Percentiles rank a stretch among this genome's conserved stretches.
These are phyloP conservation scores for Samia ricini DNA, from an alignment of 1,140 invertebrate genomes.

Conservation along the genomic window DNA sequence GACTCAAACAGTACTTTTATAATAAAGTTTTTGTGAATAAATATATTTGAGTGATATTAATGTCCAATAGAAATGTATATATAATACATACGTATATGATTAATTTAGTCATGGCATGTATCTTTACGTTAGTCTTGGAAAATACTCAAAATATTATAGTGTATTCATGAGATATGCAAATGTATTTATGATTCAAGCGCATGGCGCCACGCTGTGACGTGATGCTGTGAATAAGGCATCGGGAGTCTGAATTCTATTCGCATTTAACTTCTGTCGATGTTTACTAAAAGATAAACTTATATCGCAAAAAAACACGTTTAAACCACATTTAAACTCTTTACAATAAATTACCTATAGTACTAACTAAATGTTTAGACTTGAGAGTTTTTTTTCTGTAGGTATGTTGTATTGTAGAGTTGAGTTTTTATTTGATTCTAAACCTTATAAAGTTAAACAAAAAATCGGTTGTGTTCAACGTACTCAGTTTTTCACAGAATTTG, in stretches of 20 bases:
- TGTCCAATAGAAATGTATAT: too few species aligned
- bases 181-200: slow-evolving; percentile 27
- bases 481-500: too few species aligned
- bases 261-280: background rate
- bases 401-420: too few species aligned
- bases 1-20: too few species aligned
- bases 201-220: background rate
- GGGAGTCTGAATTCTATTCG: background rate
- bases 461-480: too few species aligned
- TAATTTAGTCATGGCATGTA: too few species aligned
- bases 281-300: background rate
- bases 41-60: too few species aligned
- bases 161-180: slow-evolving; percentile 23
- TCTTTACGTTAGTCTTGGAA: background rate
- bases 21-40: too few species aligned
- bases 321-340: background rate
- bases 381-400: too few species aligned
- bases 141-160: background rate
- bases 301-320: background rate
- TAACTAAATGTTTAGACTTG: background rate
- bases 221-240: background rate
- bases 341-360: background rate
- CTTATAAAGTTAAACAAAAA: too few species aligned
- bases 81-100: too few species aligned
- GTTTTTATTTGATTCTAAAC: too few species aligned